Evolutionary conservation across 1,140 invertebrate genomes (phyloP).

Genomic region (Drosophila carrolli): DNA sequence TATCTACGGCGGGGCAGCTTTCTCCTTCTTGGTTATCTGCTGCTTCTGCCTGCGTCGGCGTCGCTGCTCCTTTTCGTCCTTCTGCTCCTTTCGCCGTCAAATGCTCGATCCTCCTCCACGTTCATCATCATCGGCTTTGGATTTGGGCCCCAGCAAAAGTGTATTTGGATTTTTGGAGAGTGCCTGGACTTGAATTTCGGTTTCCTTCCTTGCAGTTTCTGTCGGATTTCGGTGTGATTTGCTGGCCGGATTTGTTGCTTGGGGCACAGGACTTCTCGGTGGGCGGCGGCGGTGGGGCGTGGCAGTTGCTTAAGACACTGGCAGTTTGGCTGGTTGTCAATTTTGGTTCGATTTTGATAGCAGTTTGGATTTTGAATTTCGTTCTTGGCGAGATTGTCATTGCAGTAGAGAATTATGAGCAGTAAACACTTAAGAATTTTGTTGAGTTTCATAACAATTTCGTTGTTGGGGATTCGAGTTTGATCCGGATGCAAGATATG

Average conservation of each 20-base stretch:
- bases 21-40: conserved; percentile 57
- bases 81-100: conserved; percentile 69
- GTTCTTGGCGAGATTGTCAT: conserved; percentile 43
- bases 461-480: conserved; percentile 32
- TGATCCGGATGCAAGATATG: conserved; percentile 20
- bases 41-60: conserved; percentile 65
- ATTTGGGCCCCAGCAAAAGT: conserved; percentile 16
- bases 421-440: conserved; percentile 74
- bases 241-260: conserved; percentile 58
- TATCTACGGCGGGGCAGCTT: conserved; percentile 65
- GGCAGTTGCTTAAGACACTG: conserved; percentile 37
- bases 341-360: conserved; percentile 35
- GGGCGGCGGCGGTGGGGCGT: conserved; percentile 26
- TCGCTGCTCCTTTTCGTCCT: conserved; percentile 29
- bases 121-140: conserved; percentile 64
- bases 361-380: conserved; percentile 25
- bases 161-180: conserved; percentile 39
- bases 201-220: conserved; percentile 80
- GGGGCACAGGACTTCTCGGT: conserved; percentile 46
- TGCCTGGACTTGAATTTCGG: conserved; percentile 68
- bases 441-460: conserved; percentile 82
- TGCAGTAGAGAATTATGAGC: conserved; percentile 72
- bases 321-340: conserved; percentile 48
- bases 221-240: conserved; percentile 65
- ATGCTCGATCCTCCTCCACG: conserved; percentile 63